Evolutionary conservation across 2,113 vertebrate genomes (phyloP).

Genomic region (Rhizomys pruinosus): DNA sequence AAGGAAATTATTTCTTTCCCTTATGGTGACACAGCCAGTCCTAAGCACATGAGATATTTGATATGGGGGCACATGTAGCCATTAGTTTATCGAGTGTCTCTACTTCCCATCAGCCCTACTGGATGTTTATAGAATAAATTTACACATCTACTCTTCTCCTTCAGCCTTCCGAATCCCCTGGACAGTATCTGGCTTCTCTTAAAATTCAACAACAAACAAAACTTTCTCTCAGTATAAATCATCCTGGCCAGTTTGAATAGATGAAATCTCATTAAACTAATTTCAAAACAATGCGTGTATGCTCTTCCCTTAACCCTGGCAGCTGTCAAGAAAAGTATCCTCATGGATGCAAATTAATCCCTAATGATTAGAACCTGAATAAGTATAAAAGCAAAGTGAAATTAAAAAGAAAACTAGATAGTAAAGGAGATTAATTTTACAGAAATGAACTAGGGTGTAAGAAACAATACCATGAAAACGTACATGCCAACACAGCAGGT

Average conservation of each 20-base stretch:
- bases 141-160: neutral
- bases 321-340: neutral
- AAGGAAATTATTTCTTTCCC: neutral
- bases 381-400: neutral
- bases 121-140: constrained; percentile 27
- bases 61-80: neutral
- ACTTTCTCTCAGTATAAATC: neutral
- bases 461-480: constrained; percentile 5
- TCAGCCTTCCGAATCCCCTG: neutral
- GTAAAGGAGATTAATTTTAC: neutral
- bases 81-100: neutral
- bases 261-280: constrained; percentile 27
- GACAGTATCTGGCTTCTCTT: neutral
- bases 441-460: neutral
- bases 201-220: neutral
- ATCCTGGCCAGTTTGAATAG: neutral
- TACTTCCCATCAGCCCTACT: neutral
- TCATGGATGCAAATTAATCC: constrained; percentile 32
- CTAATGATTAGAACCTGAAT: neutral
- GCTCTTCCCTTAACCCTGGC: neutral
- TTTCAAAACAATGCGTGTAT: neutral
- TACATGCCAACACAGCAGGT: neutral
- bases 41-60: neutral
- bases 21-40: neutral
- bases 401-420: neutral